Evolutionary conservation across 2,113 vertebrate species (phyloP).

Genomic region (Todiramphus chloris): DNA sequence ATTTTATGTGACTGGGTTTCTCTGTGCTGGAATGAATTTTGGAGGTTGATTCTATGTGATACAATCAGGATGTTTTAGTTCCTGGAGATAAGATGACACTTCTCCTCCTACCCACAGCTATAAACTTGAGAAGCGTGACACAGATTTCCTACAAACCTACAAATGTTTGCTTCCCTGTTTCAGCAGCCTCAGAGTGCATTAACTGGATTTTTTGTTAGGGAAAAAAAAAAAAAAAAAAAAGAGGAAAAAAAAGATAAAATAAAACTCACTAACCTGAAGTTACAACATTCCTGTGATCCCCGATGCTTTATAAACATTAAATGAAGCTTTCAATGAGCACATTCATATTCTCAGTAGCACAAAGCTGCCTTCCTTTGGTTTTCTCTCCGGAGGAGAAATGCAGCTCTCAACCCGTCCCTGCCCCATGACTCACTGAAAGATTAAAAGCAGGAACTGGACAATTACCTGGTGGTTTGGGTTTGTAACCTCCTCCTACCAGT

Average conservation of each 20-base stretch:
- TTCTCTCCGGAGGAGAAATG: not conserved
- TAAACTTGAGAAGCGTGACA: slow-evolving; percentile 30
- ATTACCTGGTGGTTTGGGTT: accelerated
- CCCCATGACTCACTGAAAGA: not conserved
- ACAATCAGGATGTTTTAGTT: slow-evolving; percentile 58
- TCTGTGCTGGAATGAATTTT: not conserved
- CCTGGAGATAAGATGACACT: slow-evolving; percentile 49
- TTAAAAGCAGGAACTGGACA: not conserved
- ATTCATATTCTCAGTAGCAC: not conserved
- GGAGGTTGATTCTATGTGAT: slow-evolving; percentile 46
- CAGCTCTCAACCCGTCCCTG: not conserved
- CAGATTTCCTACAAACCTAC: slow-evolving; percentile 46
- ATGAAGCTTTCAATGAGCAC: not conserved
- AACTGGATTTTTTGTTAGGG: not conserved
- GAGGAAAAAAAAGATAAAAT: not conserved
- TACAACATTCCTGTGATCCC: not conserved
- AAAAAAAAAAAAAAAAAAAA: not conserved
- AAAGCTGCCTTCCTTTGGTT: not conserved
- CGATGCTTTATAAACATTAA: not conserved
- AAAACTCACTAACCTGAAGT: not conserved
- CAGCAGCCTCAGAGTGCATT: not conserved
- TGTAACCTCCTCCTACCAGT: not conserved
- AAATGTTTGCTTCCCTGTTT: slow-evolving; percentile 8
- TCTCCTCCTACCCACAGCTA: slow-evolving; percentile 58
- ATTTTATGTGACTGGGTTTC: slow-evolving; percentile 17